Conservation (phyloP, 2,797 vertebrate species). For the Pterois miles region DNA sequence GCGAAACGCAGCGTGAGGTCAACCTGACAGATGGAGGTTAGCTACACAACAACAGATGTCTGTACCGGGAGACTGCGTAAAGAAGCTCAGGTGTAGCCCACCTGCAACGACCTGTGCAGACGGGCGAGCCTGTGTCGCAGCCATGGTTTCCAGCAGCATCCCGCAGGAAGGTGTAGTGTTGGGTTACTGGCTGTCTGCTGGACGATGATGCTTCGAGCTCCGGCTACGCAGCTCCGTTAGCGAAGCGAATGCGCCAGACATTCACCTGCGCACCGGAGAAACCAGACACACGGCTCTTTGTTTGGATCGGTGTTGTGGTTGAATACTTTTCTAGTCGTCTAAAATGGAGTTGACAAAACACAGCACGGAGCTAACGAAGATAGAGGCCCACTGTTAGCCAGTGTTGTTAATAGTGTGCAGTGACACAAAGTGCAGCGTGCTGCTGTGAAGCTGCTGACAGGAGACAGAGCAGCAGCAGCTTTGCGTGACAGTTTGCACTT, state of each 20-base stretch:
- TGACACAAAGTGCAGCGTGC: neutral
- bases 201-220: conserved; percentile 30
- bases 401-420: neutral
- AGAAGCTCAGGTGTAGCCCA: neutral
- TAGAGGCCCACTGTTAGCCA: neutral
- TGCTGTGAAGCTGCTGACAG: neutral
- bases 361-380: neutral
- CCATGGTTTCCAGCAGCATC: conserved; percentile 36
- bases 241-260: conserved; percentile 10
- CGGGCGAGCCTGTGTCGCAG: conserved; percentile 47
- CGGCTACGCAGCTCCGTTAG: conserved; percentile 28
- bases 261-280: neutral
- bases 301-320: neutral
- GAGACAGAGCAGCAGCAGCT: neutral
- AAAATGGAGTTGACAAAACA: neutral
- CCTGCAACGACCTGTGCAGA: neutral
- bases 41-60: neutral
- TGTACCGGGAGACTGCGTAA: neutral
- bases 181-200: conserved; percentile 7
- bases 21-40: conserved; percentile 7
- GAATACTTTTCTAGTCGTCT: neutral
- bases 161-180: conserved; percentile 28
- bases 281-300: neutral
- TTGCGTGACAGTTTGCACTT: neutral
- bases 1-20: conserved; percentile 70